Percentiles rank a stretch among this genome's conserved stretches.
Evolutionary conservation across 2,888 invertebrate species (phyloP).

Genomic region (Melieria picta): DNA sequence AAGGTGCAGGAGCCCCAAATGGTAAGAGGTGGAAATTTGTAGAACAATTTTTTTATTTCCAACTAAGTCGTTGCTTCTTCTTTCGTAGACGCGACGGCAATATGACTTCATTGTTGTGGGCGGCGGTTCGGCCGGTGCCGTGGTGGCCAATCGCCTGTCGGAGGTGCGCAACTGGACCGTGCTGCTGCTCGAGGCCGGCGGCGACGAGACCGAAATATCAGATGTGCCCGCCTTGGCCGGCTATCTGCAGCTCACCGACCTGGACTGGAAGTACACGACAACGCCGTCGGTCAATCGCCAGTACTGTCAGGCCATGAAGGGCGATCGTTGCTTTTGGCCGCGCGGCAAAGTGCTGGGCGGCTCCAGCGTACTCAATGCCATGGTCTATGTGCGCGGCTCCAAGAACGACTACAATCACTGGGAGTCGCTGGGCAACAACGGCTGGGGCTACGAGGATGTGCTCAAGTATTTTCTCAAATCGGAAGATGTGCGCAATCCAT

Average conservation of each 20-base stretch:
- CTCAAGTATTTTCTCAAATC: conserved; percentile 87
- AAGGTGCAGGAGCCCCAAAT: conserved; percentile 76
- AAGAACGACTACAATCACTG: conserved; percentile 87
- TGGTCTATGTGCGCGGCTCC: conserved; percentile 92
- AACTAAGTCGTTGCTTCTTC: conserved; percentile 5
- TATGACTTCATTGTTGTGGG: conserved; percentile 91
- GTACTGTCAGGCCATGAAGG: conserved; percentile 89
- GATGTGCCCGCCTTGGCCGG: conserved; percentile 87
- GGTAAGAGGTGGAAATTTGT: conserved; percentile 56
- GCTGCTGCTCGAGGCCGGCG: conserved; percentile 85
- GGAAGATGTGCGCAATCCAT: conserved; percentile 88
- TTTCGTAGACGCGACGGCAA: conserved; percentile 75
- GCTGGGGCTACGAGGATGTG: conserved; percentile 87
- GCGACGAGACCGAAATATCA: conserved; percentile 88
- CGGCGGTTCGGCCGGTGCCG: conserved; percentile 90
- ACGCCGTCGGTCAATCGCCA: conserved; percentile 79
- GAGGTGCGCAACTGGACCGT: conserved; percentile 86
- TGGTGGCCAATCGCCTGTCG: conserved; percentile 84
- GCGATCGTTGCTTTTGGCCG: conserved; percentile 90
- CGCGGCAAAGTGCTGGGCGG: conserved; percentile 92
- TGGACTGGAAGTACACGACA: conserved; percentile 94
- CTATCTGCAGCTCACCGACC: conserved; percentile 84
- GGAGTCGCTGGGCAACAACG: conserved; percentile 83
- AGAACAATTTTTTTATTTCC: background rate
- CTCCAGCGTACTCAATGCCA: conserved; percentile 87